A percentile compares a stretch with the other conserved stretches of the same genome.
These are phyloP conservation scores for Nemopilema nomurai DNA, from an alignment of 30 jellyfish, hydroid and myxozoan species.

Conservation along the genomic window DNA sequence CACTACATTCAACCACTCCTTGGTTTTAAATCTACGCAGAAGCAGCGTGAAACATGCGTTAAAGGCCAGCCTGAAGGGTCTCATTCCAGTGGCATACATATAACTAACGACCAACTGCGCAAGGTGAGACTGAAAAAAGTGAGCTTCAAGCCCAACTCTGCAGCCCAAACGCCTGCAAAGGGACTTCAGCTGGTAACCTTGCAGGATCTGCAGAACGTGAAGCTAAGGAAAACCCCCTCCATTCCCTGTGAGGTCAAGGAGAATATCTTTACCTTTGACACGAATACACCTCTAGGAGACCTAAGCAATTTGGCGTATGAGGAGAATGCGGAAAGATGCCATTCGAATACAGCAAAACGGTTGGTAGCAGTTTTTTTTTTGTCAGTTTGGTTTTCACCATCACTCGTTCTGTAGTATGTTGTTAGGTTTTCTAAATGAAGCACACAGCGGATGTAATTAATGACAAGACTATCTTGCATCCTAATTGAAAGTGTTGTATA, in stretches of 20 bases:
- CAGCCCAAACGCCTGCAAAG: background rate
- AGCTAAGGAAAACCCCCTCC: conserved; percentile 48
- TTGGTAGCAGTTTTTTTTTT: background rate
- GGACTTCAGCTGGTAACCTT: conserved; percentile 49
- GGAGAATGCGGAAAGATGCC: background rate
- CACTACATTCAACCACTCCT: too few species aligned
- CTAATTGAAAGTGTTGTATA: too few species aligned
- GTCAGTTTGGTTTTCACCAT: background rate
- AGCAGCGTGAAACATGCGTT: background rate
- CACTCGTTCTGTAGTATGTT: too few species aligned
- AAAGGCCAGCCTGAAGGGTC: background rate
- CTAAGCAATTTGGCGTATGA: background rate
- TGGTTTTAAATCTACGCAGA: background rate
- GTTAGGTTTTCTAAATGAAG: too few species aligned
- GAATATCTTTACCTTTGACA: background rate
- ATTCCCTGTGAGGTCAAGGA: background rate
- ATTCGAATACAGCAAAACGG: background rate
- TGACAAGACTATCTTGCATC: too few species aligned
- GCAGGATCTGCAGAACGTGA: conserved; percentile 45
- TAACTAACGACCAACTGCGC: conserved; percentile 61
- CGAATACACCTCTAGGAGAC: conserved; percentile 37
- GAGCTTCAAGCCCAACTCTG: background rate
- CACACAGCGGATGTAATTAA: too few species aligned
- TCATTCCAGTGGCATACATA: conserved; percentile 4
- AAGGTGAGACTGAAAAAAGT: conserved; percentile 50